Conservation (phyloP, 2,797 vertebrate species). For the Hippocampus kuda region DNA sequence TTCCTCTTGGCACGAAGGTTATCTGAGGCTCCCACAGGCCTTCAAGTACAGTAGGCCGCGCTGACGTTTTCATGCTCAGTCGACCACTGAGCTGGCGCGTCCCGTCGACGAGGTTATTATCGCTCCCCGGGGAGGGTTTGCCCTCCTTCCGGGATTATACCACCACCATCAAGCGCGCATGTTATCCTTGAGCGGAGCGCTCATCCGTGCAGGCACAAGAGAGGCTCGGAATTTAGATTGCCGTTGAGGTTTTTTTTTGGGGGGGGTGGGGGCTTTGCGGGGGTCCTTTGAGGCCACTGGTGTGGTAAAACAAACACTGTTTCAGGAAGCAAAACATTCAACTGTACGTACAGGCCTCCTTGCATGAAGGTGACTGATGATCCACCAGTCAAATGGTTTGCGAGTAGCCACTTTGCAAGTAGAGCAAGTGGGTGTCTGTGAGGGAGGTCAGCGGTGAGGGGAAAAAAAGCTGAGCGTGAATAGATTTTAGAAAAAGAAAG, state of each 20-base stretch:
- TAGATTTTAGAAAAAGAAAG: not conserved
- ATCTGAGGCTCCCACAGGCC: constrained; percentile 9
- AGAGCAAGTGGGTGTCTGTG: not conserved
- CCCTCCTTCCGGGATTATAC: constrained; percentile 22
- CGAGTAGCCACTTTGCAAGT: not conserved
- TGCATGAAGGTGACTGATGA: too few relatives aligned
- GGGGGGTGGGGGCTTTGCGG: not conserved
- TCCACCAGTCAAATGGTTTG: not conserved
- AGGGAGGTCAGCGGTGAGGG: not conserved
- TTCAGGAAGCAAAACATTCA: not conserved
- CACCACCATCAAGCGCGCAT: constrained; percentile 27
- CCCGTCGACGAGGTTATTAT: constrained; percentile 17
- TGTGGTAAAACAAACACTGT: not conserved
- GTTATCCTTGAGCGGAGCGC: constrained; percentile 41
- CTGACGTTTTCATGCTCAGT: constrained; percentile 22
- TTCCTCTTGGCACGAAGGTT: not conserved
- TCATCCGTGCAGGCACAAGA: constrained; percentile 34
- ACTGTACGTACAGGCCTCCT: not conserved
- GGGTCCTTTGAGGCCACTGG: constrained; percentile 5
- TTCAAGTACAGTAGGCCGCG: constrained; percentile 3
- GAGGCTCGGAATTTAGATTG: constrained; percentile 41
- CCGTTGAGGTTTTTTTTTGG: constrained; percentile 19
- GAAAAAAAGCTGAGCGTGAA: not conserved
- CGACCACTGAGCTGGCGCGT: constrained; percentile 17
- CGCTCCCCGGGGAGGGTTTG: constrained; percentile 19